These are phyloP conservation scores for Malacosoma neustria DNA, from an alignment of 2,888 invertebrate species.

Conservation along the genomic window DNA sequence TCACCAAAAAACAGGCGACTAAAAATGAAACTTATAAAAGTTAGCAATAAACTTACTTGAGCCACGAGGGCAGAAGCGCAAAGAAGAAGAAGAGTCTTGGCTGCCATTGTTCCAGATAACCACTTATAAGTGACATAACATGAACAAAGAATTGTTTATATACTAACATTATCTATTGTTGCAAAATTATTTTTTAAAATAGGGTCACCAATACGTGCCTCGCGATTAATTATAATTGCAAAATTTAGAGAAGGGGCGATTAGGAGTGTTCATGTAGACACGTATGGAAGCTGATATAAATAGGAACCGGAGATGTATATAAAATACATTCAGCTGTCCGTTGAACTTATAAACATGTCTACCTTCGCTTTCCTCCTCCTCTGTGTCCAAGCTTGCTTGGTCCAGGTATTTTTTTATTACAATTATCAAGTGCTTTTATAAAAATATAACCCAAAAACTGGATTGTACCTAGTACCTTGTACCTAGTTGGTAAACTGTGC, in stretches of 20 bases:
- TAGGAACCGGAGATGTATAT: not conserved
- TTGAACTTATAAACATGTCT: slow-evolving; percentile 9
- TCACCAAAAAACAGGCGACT: no score
- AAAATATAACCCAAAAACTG: no score
- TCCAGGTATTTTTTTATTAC: slow-evolving; percentile 9
- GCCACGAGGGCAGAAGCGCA: slow-evolving; percentile 19
- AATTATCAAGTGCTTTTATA: no score
- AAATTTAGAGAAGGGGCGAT: no score
- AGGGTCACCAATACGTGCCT: no score
- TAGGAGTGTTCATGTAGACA: no score
- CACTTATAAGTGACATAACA: not conserved
- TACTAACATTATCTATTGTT: not conserved
- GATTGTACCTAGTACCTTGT: no score
- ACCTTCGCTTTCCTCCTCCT: slow-evolving; percentile 12
- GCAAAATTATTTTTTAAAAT: not conserved
- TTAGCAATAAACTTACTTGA: slow-evolving; percentile 15
- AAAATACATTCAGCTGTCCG: not conserved
- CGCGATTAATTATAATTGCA: no score
- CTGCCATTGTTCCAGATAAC: slow-evolving; percentile 12
- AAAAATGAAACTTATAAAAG: no score
- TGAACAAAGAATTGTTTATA: not conserved
- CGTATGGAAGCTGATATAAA: not conserved
- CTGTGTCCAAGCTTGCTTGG: slow-evolving; percentile 13
- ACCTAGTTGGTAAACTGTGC: no score
- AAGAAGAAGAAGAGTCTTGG: slow-evolving; percentile 14